Evolutionary conservation across 2,797 vertebrate genomes (phyloP).

Genomic region (Fundulus diaphanus): DNA sequence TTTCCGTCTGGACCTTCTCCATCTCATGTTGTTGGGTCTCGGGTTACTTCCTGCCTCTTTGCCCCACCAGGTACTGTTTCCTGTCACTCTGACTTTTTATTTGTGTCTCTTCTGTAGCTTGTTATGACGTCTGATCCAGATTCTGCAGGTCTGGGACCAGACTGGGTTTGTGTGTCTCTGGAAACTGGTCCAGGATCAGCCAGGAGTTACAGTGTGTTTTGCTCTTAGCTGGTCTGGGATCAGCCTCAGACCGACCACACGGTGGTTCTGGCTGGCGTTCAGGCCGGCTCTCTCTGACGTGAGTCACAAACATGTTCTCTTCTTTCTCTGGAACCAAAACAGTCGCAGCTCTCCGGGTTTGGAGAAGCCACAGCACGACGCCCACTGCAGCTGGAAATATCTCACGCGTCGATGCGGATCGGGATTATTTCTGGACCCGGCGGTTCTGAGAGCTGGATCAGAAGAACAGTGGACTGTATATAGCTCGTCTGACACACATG

Average conservation of each 20-base stretch:
- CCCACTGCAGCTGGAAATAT: constrained; percentile 73
- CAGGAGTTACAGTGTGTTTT: neutral
- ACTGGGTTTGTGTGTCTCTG: neutral
- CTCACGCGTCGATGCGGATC: neutral
- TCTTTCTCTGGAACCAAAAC: constrained; percentile 72
- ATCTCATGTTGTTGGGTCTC: neutral
- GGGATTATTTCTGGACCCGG: neutral
- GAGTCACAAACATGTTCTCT: constrained; percentile 55
- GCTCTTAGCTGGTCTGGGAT: constrained; percentile 16
- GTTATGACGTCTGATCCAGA: neutral
- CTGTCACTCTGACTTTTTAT: neutral
- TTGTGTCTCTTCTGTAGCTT: no score
- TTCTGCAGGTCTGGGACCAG: no score
- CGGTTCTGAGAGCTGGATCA: neutral
- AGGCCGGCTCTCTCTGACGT: constrained; percentile 42
- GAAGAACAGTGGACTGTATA: neutral
- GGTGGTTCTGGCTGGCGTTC: constrained; percentile 50
- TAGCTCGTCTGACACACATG: constrained; percentile 45
- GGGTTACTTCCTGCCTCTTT: neutral
- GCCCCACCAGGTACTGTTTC: neutral
- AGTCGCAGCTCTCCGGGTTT: constrained; percentile 68
- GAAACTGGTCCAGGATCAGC: neutral
- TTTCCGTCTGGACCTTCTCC: neutral
- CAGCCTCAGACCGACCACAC: constrained; percentile 38
- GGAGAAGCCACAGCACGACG: constrained; percentile 67